Evolutionary conservation across 2,113 vertebrate species (phyloP).

Genomic region (Brachionichthys hirsutus): DNA sequence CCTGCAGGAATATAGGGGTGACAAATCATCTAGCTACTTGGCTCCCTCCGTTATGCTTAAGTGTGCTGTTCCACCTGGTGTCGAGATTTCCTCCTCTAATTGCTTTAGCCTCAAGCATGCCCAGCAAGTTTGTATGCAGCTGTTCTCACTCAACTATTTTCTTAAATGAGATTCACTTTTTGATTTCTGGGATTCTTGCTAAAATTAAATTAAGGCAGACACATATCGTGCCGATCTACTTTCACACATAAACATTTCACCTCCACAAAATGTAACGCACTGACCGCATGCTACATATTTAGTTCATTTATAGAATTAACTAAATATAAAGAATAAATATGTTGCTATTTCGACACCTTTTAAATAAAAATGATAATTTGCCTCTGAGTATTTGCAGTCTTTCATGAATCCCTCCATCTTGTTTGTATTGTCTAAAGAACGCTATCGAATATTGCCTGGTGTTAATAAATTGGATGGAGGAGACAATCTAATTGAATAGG

Average conservation of each 20-base stretch:
- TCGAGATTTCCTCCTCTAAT: conserved; percentile 28
- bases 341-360: conserved; percentile 22
- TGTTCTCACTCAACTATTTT: conserved; percentile 37
- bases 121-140: conserved; percentile 14
- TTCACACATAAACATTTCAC: no score
- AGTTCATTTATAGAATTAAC: conserved; percentile 11
- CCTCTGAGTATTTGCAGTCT: not conserved
- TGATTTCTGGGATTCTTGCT: conserved; percentile 12
- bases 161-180: conserved; percentile 36
- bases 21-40: conserved; percentile 11
- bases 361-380: conserved; percentile 10
- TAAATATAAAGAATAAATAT: conserved; percentile 2
- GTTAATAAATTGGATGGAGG: conserved; percentile 40
- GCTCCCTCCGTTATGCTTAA: conserved; percentile 6
- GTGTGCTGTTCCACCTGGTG: conserved; percentile 9
- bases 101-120: conserved; percentile 28
- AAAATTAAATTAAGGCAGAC: conserved; percentile 27
- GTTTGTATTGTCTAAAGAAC: conserved; percentile 44
- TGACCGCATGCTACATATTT: no score
- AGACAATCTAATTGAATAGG: conserved; percentile 41
- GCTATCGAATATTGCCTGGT: conserved; percentile 44
- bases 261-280: no score
- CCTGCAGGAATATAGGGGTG: conserved; percentile 1
- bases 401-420: conserved; percentile 26
- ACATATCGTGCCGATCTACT: conserved; percentile 16